Evolutionary conservation across 2,113 vertebrate species (phyloP), one percentile per base, ranked within the genome.

Genomic region (Notothenia coriiceps): DNA sequence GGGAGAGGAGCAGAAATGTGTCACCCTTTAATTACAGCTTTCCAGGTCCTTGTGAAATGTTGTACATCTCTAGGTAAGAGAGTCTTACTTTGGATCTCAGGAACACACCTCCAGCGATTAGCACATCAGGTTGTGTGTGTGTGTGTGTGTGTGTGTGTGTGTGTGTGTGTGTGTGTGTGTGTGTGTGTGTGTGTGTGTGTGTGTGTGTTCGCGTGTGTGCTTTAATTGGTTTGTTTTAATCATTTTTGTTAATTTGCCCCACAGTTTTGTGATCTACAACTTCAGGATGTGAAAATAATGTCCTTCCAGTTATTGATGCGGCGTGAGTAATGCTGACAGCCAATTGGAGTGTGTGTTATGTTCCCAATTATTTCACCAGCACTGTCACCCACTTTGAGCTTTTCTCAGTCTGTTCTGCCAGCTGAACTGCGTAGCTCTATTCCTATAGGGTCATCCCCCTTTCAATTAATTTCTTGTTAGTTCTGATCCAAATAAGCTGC

Each of bases 21-120:
- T 92, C 93, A 93, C 88, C 91, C 86, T 88, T 93, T 95, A 94
- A 95, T 95, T 94, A 89, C 91, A 91, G 92, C 89, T 83, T 93
- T 94, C 89, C 88, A 87, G 88, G 86, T 89, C 84, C 82, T 90
- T 80, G 78, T 84, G 90, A 92, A 91, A 87, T 91, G 86, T 86
- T 84, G 84, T 81, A 82, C 88, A 78, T 89, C 86, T 91, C 73
- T 89, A 93, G 89, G 89, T 93, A 90, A 88, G 69, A 89, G 86
- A 87, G 77, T 73, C 83, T 79, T 82, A 77, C 87, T 90, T 91
- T 86, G 82, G 84, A 86, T 89, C 89, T 83, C 78, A 82, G 75
- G 82, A 91, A 88, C 86, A 91, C 86, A 84, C 84, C 86, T 91
- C 92, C 71, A 77, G 79, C 86, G 90, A 91, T 92, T 93, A 93